A percentile compares a stretch with the other conserved stretches of the same genome.
Evolutionary conservation across 2,888 invertebrate genomes (phyloP).

Genomic region (Callosobruchus maculatus): DNA sequence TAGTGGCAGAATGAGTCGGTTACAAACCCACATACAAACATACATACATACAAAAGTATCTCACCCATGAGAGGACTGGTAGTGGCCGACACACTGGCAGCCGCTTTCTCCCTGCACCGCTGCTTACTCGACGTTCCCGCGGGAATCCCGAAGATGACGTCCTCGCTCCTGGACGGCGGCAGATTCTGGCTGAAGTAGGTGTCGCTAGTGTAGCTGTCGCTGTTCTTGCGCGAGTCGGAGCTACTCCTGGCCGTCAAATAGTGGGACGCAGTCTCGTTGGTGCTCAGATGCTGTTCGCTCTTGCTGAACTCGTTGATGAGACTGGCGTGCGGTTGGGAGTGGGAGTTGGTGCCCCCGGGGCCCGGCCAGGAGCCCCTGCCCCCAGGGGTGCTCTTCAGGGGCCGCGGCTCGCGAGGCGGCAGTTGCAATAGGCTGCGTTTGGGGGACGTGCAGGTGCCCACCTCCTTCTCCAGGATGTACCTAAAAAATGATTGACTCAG

Average conservation of each 20-base stretch:
- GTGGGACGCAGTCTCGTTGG: conserved; percentile 56
- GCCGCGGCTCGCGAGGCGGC: conserved; percentile 69
- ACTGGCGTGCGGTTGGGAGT: conserved; percentile 48
- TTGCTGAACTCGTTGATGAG: conserved; percentile 68
- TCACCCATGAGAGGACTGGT: conserved; percentile 68
- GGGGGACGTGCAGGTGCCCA: conserved; percentile 38
- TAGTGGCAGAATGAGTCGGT: too few relatives aligned
- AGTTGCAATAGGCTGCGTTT: conserved; percentile 62
- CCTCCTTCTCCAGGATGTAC: conserved; percentile 49
- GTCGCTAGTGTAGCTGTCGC: conserved; percentile 40
- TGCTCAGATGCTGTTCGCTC: conserved; percentile 72
- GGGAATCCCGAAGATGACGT: conserved; percentile 57
- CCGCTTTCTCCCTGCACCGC: conserved; percentile 48
- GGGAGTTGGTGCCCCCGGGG: conserved; percentile 58
- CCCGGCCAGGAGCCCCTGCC: conserved; percentile 86
- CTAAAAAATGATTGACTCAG: background rate
- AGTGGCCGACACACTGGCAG: conserved; percentile 61
- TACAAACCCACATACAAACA: too few relatives aligned
- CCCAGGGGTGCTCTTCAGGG: conserved; percentile 71
- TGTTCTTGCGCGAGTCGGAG: conserved; percentile 43
- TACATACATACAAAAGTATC: too few relatives aligned
- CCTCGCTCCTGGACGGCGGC: conserved; percentile 77
- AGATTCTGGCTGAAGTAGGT: conserved; percentile 52
- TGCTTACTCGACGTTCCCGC: conserved; percentile 31
- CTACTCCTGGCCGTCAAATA: conserved; percentile 54